These are phyloP conservation scores for Charaxes varanes DNA, from an alignment of 1,140 invertebrate genomes.

Conservation along the genomic window DNA sequence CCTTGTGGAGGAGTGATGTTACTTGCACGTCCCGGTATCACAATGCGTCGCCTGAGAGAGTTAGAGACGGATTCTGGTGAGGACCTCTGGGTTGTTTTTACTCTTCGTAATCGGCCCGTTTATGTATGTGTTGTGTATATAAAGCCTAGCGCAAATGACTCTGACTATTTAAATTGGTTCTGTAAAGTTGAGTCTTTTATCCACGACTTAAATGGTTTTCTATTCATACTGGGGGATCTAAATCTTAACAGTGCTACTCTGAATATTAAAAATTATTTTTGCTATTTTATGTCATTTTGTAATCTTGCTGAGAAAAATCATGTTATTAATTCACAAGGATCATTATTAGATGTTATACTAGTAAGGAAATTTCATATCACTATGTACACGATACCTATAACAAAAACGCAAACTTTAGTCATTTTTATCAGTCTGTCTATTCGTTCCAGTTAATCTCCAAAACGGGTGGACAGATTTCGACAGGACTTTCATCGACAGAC, in stretches of 20 bases:
- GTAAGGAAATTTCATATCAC: too few relatives aligned
- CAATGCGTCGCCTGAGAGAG: background rate
- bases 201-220: background rate
- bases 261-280: background rate
- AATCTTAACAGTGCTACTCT: background rate
- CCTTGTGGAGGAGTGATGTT: conserved; percentile 1
- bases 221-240: background rate
- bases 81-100: background rate
- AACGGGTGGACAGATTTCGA: too few relatives aligned
- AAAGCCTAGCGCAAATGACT: background rate
- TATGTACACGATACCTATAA: too few relatives aligned
- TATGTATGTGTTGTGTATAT: background rate
- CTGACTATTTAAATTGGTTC: background rate
- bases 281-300: background rate
- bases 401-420: too few relatives aligned
- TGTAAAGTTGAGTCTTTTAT: background rate
- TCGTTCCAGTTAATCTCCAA: too few relatives aligned
- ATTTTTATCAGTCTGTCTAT: too few relatives aligned
- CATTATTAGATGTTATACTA: background rate
- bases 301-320: background rate
- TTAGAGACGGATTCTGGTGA: background rate
- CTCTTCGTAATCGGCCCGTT: background rate
- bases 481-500: too few relatives aligned
- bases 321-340: background rate
- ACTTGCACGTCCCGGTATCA: background rate